Percentiles rank a stretch among this genome's conserved stretches.
Conservation (phyloP, 2,888 invertebrate species). For the Cantharis rufa region DNA sequence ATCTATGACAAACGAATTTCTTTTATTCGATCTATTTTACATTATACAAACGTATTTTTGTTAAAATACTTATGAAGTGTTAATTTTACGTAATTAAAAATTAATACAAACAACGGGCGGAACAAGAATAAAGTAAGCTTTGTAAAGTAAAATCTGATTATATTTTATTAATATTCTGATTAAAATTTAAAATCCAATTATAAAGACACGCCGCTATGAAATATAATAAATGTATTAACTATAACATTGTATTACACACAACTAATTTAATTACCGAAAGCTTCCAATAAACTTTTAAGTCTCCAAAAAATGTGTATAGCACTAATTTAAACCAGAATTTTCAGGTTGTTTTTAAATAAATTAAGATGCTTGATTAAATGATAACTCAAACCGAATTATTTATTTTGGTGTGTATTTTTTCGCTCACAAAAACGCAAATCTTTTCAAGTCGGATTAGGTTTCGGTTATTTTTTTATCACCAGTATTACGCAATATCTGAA, state of each 20-base stretch:
- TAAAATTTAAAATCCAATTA: constrained; percentile 20
- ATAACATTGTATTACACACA: background rate
- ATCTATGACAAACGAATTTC: no score
- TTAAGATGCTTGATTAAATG: background rate
- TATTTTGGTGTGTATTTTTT: background rate
- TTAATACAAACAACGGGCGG: background rate
- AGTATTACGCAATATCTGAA: background rate
- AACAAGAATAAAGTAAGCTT: background rate
- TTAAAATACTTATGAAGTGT: background rate
- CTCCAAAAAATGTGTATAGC: background rate
- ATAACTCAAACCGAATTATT: background rate
- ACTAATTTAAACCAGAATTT: no score
- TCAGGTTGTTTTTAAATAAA: background rate
- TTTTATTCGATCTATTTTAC: no score
- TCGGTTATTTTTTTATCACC: background rate
- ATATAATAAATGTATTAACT: constrained; percentile 2
- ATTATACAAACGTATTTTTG: background rate
- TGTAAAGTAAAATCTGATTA: constrained; percentile 11
- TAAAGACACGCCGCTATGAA: constrained; percentile 3
- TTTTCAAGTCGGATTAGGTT: background rate
- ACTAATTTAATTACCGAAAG: background rate
- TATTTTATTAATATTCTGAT: constrained; percentile 17
- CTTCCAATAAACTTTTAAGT: background rate
- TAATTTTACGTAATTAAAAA: background rate
- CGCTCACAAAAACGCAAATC: background rate